Evolutionary conservation across 2,113 vertebrate species (phyloP).

Genomic region (Macrotus californicus): DNA sequence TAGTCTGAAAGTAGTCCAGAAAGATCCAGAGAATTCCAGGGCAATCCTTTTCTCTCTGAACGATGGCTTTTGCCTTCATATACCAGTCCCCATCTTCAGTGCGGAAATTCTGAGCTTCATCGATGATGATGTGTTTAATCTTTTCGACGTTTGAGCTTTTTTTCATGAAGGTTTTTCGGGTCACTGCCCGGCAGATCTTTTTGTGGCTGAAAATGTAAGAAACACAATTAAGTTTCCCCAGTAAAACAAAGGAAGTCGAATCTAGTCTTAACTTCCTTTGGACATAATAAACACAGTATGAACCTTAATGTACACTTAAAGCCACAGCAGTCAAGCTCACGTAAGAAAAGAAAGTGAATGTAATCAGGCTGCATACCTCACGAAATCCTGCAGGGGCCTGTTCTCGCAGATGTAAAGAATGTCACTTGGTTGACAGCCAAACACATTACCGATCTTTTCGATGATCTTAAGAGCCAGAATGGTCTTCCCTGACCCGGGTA

Average conservation of each 20-base stretch:
- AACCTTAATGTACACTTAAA: neutral
- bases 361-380: slow-evolving; percentile 49
- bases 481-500: slow-evolving; percentile 76
- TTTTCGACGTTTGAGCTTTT: accelerated
- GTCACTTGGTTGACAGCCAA: neutral
- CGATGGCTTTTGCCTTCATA: neutral
- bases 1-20: slow-evolving; percentile 69
- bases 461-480: slow-evolving; percentile 68
- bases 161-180: slow-evolving; percentile 41
- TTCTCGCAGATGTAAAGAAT: slow-evolving; percentile 77
- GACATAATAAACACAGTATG: neutral
- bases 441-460: slow-evolving; percentile 59
- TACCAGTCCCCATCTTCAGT: slow-evolving; percentile 41
- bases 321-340: neutral
- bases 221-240: neutral
- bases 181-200: slow-evolving; percentile 44
- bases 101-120: slow-evolving; percentile 75
- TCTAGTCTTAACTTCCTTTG: neutral
- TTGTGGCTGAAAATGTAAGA: slow-evolving; percentile 47
- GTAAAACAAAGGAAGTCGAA: neutral
- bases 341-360: neutral
- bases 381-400: slow-evolving; percentile 42
- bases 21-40: slow-evolving; percentile 72
- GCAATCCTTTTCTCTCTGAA: accelerated
- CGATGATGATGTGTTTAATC: slow-evolving; percentile 67